phyloP scores from a whole-genome alignment of 2,113 vertebrate genomes.

The Vidua chalybeata region DNA sequence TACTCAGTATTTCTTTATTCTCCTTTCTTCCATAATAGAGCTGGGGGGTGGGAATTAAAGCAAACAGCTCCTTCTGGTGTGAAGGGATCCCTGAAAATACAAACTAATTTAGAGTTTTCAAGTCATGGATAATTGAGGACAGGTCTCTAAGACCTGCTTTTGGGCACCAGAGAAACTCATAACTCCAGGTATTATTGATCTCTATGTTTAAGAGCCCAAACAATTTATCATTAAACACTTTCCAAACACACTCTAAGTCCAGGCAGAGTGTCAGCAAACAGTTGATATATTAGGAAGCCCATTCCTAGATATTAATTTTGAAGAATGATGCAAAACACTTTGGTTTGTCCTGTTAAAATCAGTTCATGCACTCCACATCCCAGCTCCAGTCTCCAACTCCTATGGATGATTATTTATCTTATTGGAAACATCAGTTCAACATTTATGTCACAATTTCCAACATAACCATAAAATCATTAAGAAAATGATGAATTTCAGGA shows the following conservation, averaged over 20 bases:
- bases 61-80: not conserved
- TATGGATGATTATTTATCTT: not conserved
- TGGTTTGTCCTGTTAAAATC: not conserved
- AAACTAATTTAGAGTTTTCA: not conserved
- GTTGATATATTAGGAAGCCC: not conserved
- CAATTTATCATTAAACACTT: not conserved
- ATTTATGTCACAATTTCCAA: not conserved
- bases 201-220: not conserved
- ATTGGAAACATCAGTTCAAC: not conserved
- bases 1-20: not conserved
- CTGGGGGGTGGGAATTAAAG: rapidly evolving
- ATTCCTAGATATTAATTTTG: not conserved
- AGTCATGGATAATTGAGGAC: not conserved
- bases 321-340: not conserved
- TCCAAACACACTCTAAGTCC: not conserved
- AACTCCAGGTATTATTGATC: not conserved
- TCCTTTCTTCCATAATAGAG: not conserved
- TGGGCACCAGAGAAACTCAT: not conserved
- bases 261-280: not conserved
- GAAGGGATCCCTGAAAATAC: not conserved
- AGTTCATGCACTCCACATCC: not conserved
- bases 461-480: not conserved
- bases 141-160: not conserved
- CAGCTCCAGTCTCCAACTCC: not conserved
- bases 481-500: slow-evolving; percentile 17